Evolutionary conservation across 2,888 invertebrate genomes (phyloP), one percentile per base, ranked within the genome.

Genomic region (Drosophila siamana): DNA sequence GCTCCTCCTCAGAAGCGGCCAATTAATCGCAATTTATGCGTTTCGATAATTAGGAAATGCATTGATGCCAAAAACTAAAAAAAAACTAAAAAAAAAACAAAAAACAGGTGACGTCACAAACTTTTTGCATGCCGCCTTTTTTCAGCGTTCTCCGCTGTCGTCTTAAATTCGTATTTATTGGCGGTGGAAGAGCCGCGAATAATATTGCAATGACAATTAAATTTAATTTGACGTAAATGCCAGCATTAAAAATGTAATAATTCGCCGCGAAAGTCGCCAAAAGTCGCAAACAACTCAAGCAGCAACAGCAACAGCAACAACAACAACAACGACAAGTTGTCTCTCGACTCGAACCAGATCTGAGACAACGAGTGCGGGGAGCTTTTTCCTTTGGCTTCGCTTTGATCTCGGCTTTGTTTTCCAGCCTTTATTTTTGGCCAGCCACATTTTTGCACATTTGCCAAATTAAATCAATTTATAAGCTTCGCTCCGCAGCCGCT

Each of bases 171-270:
- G 43, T 61, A 69, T 73, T 69, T 75, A 68, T 78, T 62, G 69
- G 28, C 41, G n/a, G n/a, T n/a, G n/a, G n/a, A 6, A 33, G 13
- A 4, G 8, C 24, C 22, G 13, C 13, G 15, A 19, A 16, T 7
- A 16, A 28, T 26, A 8, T 19, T 36, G 48, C 56, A 67, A 72
- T 70, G 78, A 86, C 89, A 90, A 90, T 91, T 90, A 91, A 90
- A 88, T 89, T 89, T 84, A 88, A 90, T 90, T 87, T 90, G 88
- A 89, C 90, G 81, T 80, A 88, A 91, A 90, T 90, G 90, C 85
- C 88, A 85, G 83, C 80, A 86, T 88, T 88, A 71, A 84, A 81
- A 85, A 75, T 88, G 89, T 80, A 86, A 90, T 89, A 90, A 90
- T 88, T 88, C 83, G 72, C 75, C 74, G 46, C 19, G 73, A 74